A percentile compares a stretch with the other conserved stretches of the same genome.
Evolutionary conservation across 2,113 vertebrate genomes (phyloP).

Genomic region (Lasiurus borealis): DNA sequence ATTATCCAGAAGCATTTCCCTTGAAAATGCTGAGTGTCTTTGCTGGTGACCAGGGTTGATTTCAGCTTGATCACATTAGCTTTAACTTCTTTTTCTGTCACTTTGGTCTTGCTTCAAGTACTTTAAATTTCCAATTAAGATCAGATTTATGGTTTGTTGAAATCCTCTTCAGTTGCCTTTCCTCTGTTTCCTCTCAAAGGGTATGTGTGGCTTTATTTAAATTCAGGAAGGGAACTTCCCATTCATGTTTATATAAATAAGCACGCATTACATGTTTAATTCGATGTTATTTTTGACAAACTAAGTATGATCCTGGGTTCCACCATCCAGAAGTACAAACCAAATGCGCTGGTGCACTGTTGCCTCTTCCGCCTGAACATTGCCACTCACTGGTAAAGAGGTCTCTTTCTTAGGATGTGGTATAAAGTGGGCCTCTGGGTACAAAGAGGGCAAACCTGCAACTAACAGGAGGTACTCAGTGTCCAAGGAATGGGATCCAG

Average conservation of each 20-base stretch:
- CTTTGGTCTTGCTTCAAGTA: conserved; percentile 47
- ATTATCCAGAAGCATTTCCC: conserved; percentile 52
- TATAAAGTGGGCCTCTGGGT: background rate
- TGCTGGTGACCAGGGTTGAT: background rate
- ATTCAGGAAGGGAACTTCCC: background rate
- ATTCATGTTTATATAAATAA: background rate
- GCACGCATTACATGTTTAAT: background rate
- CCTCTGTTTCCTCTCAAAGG: background rate
- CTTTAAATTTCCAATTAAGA: conserved; percentile 66
- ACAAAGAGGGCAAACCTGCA: background rate
- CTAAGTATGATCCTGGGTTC: background rate
- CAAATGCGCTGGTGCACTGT: fast-evolving
- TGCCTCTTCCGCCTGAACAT: background rate
- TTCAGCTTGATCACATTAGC: conserved; percentile 39
- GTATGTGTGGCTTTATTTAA: background rate
- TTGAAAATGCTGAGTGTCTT: conserved; percentile 58
- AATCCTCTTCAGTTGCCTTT: conserved; percentile 41
- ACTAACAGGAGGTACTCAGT: background rate
- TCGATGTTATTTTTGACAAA: conserved; percentile 44
- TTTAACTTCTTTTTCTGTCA: conserved; percentile 53
- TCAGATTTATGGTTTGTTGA: conserved; percentile 71
- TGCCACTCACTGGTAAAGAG: background rate
- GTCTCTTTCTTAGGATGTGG: background rate
- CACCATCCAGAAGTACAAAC: background rate
- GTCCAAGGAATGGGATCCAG: background rate